These are phyloP conservation scores for Poecilia picta DNA, from an alignment of 2,797 vertebrate species.

Conservation along the genomic window DNA sequence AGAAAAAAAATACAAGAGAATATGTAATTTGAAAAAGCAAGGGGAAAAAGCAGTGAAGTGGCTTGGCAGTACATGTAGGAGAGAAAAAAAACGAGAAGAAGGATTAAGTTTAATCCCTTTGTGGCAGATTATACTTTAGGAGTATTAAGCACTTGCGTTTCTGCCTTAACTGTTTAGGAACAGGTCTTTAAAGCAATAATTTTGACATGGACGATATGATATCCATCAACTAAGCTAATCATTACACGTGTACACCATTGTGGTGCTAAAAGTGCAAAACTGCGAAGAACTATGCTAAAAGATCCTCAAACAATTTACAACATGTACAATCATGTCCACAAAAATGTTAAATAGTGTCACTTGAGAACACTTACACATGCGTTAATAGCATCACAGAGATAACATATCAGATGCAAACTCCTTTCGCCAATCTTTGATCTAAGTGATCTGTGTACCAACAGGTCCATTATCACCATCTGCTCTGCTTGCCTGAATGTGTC, in stretches of 20 bases:
- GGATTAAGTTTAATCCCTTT: constrained; percentile 33
- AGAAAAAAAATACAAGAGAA: constrained; percentile 8
- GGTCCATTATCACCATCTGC: constrained; percentile 8
- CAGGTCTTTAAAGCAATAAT: neutral
- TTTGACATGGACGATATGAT: neutral
- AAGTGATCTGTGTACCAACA: constrained; percentile 41
- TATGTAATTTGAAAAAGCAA: constrained; percentile 1
- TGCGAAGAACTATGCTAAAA: neutral
- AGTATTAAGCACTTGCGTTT: constrained; percentile 35
- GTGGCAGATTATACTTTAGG: constrained; percentile 26
- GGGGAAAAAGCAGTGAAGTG: constrained; percentile 3
- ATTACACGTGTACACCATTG: neutral
- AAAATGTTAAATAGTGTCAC: neutral
- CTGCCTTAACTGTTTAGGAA: constrained; percentile 21
- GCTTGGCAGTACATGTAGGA: constrained; percentile 2
- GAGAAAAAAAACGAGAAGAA: constrained; percentile 3
- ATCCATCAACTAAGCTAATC: neutral
- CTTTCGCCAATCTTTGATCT: constrained; percentile 19
- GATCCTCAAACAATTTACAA: neutral
- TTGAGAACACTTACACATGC: neutral
- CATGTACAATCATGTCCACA: constrained; percentile 15
- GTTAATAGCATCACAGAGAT: constrained; percentile 27
- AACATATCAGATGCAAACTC: constrained; percentile 24
- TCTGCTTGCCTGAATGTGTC: constrained; percentile 50
- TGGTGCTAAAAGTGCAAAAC: neutral